Evolutionary conservation across 2,113 vertebrate genomes (phyloP), one percentile per base, ranked within the genome.

Genomic region (Triplophysa tibetana): DNA sequence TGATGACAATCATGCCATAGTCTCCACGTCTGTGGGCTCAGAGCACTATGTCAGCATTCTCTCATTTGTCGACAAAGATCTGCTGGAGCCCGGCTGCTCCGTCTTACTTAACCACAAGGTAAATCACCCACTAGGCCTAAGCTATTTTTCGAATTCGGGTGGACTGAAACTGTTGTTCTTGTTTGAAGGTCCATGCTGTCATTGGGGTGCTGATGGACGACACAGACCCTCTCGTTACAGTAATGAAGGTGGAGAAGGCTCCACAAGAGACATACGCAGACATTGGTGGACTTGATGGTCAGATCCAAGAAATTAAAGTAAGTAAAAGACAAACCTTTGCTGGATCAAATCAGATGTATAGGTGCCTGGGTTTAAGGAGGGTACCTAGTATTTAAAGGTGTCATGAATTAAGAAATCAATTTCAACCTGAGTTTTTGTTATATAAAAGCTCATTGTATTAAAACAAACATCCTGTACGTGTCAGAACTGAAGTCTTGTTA

Each of bases 181-280:
- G 8, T 26, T 29, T 81, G 64, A 77, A 98, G 97, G 98, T 99
- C 66, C 97, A 99, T 68, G 97, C 98, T 4, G 97, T 99, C 79
- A 98, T 99, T 13, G 98, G 97, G 70, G 98, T 98, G 68, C 91
- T 98, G 78, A 99, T 98, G 95, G 98, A 99, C 73, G 97, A 99
- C 87, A 99, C 98, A 0, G 98, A 99, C 82, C 97, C 98, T 6
- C 83, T 99, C 85, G 97, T 99, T 83, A 99, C 97, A 0, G 97
- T 99, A 82, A 99, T 98, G 97, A 99, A 99, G 82, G 97, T 99
- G 67, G 97, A 99, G 84, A 99, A 99, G 82, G 98, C 98, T 21
- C 97, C 98, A 45, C 98, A 99, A 83, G 98, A 99, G 89, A 99
- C 97, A 0, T 98, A 98, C 0, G 97, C 96, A 19, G 98, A 99